Conservation (phyloP, 2,888 invertebrate genomes). For the Caenorhabditis uteleia region DNA sequence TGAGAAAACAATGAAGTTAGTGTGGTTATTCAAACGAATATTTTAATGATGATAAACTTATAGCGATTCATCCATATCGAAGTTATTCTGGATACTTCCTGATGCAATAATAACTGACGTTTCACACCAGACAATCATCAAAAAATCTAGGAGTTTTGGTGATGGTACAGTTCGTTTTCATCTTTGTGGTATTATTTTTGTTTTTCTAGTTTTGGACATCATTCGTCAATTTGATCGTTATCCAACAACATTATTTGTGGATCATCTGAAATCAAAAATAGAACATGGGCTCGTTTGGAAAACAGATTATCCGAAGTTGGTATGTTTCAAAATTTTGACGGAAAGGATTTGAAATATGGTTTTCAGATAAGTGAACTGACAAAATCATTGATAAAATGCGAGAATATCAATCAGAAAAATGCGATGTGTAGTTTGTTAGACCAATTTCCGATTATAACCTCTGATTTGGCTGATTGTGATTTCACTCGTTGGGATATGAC, state of each 20-base stretch:
- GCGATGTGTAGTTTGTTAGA: conserved; percentile 3
- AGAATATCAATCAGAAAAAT: conserved; percentile 1
- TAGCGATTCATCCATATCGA: too few species aligned
- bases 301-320: conserved; percentile 16
- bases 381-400: conserved; percentile 7
- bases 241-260: conserved; percentile 4
- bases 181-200: too few species aligned
- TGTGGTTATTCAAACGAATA: too few species aligned
- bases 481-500: conserved; percentile 17
- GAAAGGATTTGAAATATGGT: not conserved
- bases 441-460: conserved; percentile 13
- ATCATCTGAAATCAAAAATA: conserved; percentile 16
- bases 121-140: too few species aligned
- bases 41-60: conserved; percentile 1
- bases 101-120: too few species aligned
- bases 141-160: not conserved
- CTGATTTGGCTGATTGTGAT: conserved; percentile 11
- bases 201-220: too few species aligned
- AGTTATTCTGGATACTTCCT: too few species aligned
- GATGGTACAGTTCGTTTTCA: not conserved
- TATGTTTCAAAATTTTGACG: not conserved
- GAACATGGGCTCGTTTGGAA: conserved; percentile 17
- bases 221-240: conserved; percentile 5
- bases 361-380: conserved; percentile 14
- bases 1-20: not conserved